These are phyloP conservation scores for Drosophila peninsularis DNA, from an alignment of 2,888 invertebrate species.

Conservation along the genomic window DNA sequence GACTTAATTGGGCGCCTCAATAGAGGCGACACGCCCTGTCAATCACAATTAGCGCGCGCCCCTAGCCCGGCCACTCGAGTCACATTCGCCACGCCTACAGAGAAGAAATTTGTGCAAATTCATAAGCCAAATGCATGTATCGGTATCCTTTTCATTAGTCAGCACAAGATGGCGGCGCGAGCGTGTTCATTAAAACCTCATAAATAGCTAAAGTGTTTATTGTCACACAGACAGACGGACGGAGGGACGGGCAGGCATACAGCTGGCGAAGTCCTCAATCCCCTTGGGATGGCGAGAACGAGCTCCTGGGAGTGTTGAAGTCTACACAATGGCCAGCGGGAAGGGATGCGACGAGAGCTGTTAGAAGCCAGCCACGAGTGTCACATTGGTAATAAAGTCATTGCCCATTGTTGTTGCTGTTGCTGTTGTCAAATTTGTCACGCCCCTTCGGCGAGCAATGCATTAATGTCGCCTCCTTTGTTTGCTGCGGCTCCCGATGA, in stretches of 20 bases:
- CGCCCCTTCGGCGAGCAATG: constrained; percentile 78
- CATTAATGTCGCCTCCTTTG: constrained; percentile 78
- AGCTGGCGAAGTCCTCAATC: constrained; percentile 64
- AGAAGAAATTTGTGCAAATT: constrained; percentile 72
- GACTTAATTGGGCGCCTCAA: constrained; percentile 77
- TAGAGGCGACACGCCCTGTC: constrained; percentile 80
- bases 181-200: constrained; percentile 78
- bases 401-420: constrained; percentile 55
- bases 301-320: constrained; percentile 49
- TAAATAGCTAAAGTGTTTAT: constrained; percentile 79
- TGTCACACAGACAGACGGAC: constrained; percentile 50
- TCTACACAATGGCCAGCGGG: constrained; percentile 49
- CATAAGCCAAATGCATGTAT: constrained; percentile 71
- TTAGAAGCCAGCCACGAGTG: constrained; percentile 42
- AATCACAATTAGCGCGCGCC: constrained; percentile 83
- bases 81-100: constrained; percentile 69
- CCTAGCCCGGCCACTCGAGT: constrained; percentile 51
- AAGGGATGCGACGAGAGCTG: constrained; percentile 26
- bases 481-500: constrained; percentile 55
- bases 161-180: constrained; percentile 61
- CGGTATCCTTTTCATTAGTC: constrained; percentile 73
- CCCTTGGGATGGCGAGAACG: constrained; percentile 32
- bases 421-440: constrained; percentile 75
- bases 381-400: constrained; percentile 80
- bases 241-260: constrained; percentile 18